These are phyloP conservation scores for Dryadula phaetusa DNA, from an alignment of 2,888 invertebrate species.

Conservation along the genomic window DNA sequence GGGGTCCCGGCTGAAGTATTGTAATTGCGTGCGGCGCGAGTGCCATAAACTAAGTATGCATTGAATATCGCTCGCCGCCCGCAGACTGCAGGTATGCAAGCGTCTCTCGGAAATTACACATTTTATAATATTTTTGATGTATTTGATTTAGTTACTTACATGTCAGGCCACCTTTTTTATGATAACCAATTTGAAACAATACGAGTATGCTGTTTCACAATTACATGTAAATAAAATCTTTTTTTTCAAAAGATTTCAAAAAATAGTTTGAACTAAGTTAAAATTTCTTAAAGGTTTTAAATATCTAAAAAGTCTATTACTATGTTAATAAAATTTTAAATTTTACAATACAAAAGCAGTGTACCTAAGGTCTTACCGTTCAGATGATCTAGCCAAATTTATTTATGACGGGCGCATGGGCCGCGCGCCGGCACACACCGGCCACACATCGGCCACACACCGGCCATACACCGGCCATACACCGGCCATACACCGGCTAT, in stretches of 20 bases:
- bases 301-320: too few relatives aligned
- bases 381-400: slow-evolving; percentile 77
- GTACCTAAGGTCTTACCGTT: slow-evolving; percentile 48
- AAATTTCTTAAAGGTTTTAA: too few relatives aligned
- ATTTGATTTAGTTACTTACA: too few relatives aligned
- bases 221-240: too few relatives aligned
- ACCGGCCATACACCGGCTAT: slow-evolving; percentile 36
- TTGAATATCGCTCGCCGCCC: slow-evolving; percentile 54
- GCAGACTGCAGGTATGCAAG: slow-evolving; percentile 49
- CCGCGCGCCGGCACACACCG: slow-evolving; percentile 36
- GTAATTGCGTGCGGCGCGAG: slow-evolving; percentile 61
- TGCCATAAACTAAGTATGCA: slow-evolving; percentile 59
- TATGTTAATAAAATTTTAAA: neutral
- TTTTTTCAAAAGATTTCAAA: too few relatives aligned
- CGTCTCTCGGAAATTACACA: slow-evolving; percentile 26
- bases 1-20: slow-evolving; percentile 51
- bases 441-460: slow-evolving; percentile 29
- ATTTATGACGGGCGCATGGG: slow-evolving; percentile 59
- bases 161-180: too few relatives aligned
- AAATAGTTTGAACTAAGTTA: too few relatives aligned
- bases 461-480: slow-evolving; percentile 43
- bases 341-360: slow-evolving; percentile 23
- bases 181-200: too few relatives aligned
- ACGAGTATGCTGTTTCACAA: too few relatives aligned
- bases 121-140: neutral